Evolutionary conservation across 2,888 invertebrate species (phyloP).

Genomic region (Rugalucina vietnamica): DNA sequence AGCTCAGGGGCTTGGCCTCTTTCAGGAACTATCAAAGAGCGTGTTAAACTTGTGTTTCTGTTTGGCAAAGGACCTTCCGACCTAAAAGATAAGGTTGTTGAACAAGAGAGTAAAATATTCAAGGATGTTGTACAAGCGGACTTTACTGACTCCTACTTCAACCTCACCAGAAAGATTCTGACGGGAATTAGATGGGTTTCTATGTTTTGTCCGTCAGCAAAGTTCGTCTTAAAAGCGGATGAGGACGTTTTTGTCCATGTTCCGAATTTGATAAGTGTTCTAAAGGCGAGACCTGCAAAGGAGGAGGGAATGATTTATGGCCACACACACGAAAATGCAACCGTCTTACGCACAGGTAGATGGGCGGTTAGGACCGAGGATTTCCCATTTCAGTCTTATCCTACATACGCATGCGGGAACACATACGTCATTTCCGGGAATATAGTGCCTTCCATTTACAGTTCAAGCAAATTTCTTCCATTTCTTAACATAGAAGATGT

Average conservation of each 20-base stretch:
- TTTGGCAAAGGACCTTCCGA: constrained; percentile 52
- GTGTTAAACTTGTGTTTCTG: constrained; percentile 65
- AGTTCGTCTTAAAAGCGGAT: constrained; percentile 66
- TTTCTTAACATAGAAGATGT: constrained; percentile 76
- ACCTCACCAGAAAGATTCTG: constrained; percentile 62
- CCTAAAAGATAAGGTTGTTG: constrained; percentile 37
- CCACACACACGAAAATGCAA: constrained; percentile 52
- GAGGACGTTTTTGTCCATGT: constrained; percentile 68
- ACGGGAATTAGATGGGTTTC: constrained; percentile 65
- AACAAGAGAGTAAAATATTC: constrained; percentile 52
- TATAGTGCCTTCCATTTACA: constrained; percentile 58
- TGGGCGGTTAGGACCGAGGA: constrained; percentile 63
- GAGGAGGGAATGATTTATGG: constrained; percentile 59
- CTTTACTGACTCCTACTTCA: constrained; percentile 63
- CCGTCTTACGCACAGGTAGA: constrained; percentile 65
- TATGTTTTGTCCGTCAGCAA: constrained; percentile 54
- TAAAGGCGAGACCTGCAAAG: constrained; percentile 35
- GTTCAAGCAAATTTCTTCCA: constrained; percentile 63
- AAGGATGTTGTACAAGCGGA: constrained; percentile 67
- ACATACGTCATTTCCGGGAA: constrained; percentile 68
- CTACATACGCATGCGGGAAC: constrained; percentile 72
- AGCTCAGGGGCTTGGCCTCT: constrained; percentile 63
- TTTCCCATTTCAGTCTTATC: constrained; percentile 67
- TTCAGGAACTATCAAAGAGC: constrained; percentile 24
- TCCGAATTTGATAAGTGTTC: constrained; percentile 43